A percentile compares a stretch with the other conserved stretches of the same genome.
phyloP scores from a whole-genome alignment of 2,797 vertebrate species.

The Podarcis siculus region DNA sequence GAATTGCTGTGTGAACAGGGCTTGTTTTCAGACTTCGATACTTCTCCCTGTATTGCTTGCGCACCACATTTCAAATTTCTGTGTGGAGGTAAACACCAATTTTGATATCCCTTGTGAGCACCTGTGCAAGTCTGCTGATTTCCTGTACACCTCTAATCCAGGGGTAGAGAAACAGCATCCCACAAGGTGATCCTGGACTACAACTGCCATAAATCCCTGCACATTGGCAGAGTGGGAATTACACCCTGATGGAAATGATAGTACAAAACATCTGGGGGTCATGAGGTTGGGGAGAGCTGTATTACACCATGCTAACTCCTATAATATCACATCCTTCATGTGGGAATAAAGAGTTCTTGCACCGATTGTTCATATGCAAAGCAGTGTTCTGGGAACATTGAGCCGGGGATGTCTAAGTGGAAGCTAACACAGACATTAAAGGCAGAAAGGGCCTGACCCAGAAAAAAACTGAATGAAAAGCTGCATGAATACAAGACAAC shows the following conservation, averaged over 20 bases:
- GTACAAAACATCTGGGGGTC: too few relatives aligned
- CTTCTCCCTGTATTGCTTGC: neutral
- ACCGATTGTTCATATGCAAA: neutral
- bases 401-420: neutral
- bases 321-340: neutral
- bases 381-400: neutral
- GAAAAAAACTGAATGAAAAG: slow-evolving; percentile 6
- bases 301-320: too few relatives aligned
- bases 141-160: neutral
- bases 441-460: neutral
- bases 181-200: too few relatives aligned
- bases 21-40: neutral
- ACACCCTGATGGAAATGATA: too few relatives aligned
- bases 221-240: too few relatives aligned
- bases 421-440: neutral
- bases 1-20: neutral
- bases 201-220: too few relatives aligned
- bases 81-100: neutral
- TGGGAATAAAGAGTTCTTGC: neutral
- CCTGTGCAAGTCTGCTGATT: neutral
- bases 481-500: slow-evolving; percentile 1
- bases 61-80: neutral
- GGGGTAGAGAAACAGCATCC: too few relatives aligned
- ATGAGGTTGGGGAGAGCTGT: too few relatives aligned
- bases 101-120: neutral